Base-by-base conservation (phyloP, 2,888 invertebrate genomes). In the Amphipoea oculea region DNA sequence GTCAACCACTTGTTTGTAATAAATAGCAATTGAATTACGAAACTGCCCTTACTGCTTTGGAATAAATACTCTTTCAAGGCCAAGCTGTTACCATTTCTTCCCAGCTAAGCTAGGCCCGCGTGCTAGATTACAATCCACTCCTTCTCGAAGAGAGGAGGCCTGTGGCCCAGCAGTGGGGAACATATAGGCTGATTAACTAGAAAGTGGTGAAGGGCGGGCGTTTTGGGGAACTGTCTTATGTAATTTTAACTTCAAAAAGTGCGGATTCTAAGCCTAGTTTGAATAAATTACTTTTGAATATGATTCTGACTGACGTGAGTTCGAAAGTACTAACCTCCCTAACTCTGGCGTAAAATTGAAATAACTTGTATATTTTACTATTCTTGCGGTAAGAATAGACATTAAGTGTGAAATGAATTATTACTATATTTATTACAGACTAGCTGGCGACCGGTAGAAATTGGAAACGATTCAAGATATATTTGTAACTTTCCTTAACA, bases 401-500 rank as follows among this genome's bases (percentile, higher is more conserved):
- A 54, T 70, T 54, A 48, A 69, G 40, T 67, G 23, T 65, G 63
- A 73, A 75, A 81, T 65, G 54, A 76, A 36, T 73, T 60, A 65
- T 51, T 57, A 62, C 60, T 11, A 51, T 65, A 57, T 84, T 68
- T 65, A 83, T 67, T 17, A 74, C 71, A 88, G 86, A 86, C 81
- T 60, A 68, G 40, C 23, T 79, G 84, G 84, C 78, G 76, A 79
- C 79, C 45, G 17, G 12, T 67, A 62, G 70, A 71, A 73, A 80
- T 84, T 82, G 82, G 79, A 87, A 80, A 76, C 57, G 72, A 73
- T 86, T 86, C 86, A 89, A 82, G 71, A 76, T 75, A 51, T 85
- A 80, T 87, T 85, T 84, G 79, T 87, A 87, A 65, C 87, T 60
- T 73, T 68, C 20, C 23, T 3, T 57, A 66, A 62, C 60, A 77